Evolutionary conservation across 2,888 invertebrate genomes (phyloP), one percentile per base, ranked within the genome.

Genomic region (Poecilus cupreus): DNA sequence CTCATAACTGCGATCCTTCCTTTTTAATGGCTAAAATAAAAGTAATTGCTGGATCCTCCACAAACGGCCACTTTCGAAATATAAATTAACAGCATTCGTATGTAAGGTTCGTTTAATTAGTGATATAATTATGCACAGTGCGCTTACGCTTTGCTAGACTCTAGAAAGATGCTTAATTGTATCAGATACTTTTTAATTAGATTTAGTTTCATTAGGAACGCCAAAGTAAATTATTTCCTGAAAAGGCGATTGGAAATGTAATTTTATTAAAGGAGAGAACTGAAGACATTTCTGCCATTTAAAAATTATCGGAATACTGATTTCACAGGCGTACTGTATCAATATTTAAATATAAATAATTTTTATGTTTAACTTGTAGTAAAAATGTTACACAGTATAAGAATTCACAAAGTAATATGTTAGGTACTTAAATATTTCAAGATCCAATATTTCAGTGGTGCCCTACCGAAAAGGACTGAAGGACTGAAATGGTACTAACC

Each of bases 31-130:
- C 32, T 16, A 37, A 68, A 68, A 68, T 68, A 68, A 68, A 68
- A 68, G 68, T 68, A 37, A 39, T 39, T 37, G 39, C 37, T 54
- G 11, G 54, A 39, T 39, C n/a, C 64, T 32, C 5, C 49, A 49
- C 16, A 64, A 26, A n/a, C 20, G 20, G 68, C 68, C 68, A 32
- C 18, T 68, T 68, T 68, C 39, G 13, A 39, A 68, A 68, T 68
- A 68, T 64, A 64, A 64, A 64, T 68, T 68, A 68, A 20, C 39
- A 68, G 39, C 68, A 16, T 68, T 39, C 68, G 60, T 26, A 39
- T 60, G 11, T 22, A 39, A 39, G 68, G n/a, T 39, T 18, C 8
- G 68, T 68, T 60, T 68, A 68, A 68, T 68, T 68, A 39, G 37
- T 10, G 68, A 68, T 18, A 68, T 68, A 37, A 68, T 68, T 68